phyloP scores from a whole-genome alignment of 1,140 invertebrate species.

The Meloidogyne chitwoodi region DNA sequence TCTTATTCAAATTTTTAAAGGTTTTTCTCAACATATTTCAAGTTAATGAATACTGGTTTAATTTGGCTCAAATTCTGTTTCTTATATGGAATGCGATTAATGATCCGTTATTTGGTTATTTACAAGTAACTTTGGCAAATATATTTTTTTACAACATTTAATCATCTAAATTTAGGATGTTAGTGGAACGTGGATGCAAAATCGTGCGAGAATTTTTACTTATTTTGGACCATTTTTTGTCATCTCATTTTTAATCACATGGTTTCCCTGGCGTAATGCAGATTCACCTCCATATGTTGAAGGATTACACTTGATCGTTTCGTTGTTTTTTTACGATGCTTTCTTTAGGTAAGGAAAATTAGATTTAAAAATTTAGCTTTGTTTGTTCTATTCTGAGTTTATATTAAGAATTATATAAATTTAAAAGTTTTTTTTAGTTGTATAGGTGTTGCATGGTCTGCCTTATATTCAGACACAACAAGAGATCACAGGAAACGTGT shows the following conservation, averaged over 20 bases:
- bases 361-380: constrained; percentile 6
- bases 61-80: constrained; percentile 61
- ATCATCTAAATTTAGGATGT: constrained; percentile 32
- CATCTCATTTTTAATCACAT: constrained; percentile 61
- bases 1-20: too few relatives aligned
- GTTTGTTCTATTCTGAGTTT: not conserved
- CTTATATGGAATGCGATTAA: constrained; percentile 64
- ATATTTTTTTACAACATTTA: constrained; percentile 17
- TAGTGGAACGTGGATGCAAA: constrained; percentile 56
- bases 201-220: constrained; percentile 59
- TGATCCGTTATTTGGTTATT: constrained; percentile 63
- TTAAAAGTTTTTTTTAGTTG: constrained; percentile 57
- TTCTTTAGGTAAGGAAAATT: constrained; percentile 60
- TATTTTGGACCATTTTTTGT: constrained; percentile 61
- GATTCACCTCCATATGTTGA: constrained; percentile 43
- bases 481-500: constrained; percentile 55
- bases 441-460: constrained; percentile 60
- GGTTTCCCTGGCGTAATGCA: constrained; percentile 61
- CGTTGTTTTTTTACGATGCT: constrained; percentile 62
- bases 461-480: constrained; percentile 62
- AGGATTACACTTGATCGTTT: constrained; percentile 61
- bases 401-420: too few relatives aligned
- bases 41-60: constrained; percentile 63
- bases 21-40: constrained; percentile 62
- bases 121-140: constrained; percentile 41